A percentile compares a stretch with the other conserved stretches of the same genome.
phyloP scores from a whole-genome alignment of 2,888 invertebrate species.

The Campoletis raptor region DNA sequence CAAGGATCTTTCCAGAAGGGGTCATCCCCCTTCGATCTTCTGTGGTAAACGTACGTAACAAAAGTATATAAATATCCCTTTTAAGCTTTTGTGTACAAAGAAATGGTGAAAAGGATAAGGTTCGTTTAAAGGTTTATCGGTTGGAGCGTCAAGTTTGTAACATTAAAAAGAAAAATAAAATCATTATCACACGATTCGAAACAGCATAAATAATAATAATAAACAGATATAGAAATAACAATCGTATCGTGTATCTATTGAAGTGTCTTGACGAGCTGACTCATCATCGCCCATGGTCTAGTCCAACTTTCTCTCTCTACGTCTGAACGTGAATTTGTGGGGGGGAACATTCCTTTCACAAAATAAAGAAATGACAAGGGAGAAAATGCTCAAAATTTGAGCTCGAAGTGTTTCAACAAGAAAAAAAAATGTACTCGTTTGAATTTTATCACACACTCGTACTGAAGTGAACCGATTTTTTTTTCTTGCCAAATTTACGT shows the following conservation, averaged over 20 bases:
- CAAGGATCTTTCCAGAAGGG: conserved; percentile 10
- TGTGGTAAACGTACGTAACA: background rate
- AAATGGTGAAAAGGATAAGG: no score
- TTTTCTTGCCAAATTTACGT: no score
- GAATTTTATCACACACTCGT: background rate
- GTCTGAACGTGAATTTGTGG: background rate
- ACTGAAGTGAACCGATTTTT: no score
- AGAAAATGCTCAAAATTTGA: background rate
- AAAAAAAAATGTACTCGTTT: background rate
- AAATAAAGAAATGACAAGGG: background rate
- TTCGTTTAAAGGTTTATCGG: no score
- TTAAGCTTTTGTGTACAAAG: background rate
- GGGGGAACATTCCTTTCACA: background rate
- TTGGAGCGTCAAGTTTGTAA: background rate
- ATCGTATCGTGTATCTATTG: background rate
- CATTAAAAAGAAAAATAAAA: background rate
- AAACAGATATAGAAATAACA: background rate
- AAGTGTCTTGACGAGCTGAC: background rate
- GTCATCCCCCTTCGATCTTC: background rate
- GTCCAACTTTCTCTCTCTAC: background rate
- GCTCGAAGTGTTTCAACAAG: background rate
- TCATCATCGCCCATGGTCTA: background rate
- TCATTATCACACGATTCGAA: background rate
- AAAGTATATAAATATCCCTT: background rate
- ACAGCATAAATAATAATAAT: background rate